Evolutionary conservation across 2,888 invertebrate species (phyloP).

Genomic region (Pristionchus arcanus): DNA sequence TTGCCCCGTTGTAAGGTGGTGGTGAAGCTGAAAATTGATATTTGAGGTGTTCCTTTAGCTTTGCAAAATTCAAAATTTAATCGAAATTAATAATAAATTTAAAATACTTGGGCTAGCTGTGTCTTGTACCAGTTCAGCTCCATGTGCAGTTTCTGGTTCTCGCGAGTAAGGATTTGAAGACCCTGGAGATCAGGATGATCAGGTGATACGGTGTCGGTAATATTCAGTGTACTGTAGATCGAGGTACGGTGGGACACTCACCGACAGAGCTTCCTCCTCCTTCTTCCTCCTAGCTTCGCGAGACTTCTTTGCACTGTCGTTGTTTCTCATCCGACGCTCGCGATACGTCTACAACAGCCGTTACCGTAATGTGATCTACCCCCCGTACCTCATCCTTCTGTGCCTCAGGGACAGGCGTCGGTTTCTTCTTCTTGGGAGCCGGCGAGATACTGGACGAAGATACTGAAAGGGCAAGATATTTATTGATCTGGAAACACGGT

Average conservation of each 20-base stretch:
- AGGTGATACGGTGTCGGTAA: neutral
- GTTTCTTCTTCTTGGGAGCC: conserved; percentile 61
- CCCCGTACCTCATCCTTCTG: conserved; percentile 73
- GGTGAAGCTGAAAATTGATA: neutral
- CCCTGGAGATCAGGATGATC: neutral
- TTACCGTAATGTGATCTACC: neutral
- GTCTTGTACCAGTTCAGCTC: neutral
- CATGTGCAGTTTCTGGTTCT: conserved; percentile 10
- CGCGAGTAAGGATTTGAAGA: neutral
- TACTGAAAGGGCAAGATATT: conserved; percentile 32
- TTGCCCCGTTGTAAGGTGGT: neutral
- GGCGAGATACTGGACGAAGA: conserved; percentile 56
- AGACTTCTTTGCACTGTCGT: conserved; percentile 80
- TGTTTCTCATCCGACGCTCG: conserved; percentile 80
- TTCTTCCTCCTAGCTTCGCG: conserved; percentile 79
- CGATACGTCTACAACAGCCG: conserved; percentile 69
- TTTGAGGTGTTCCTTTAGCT: too few relatives aligned
- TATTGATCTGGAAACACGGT: neutral
- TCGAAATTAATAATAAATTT: neutral
- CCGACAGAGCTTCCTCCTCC: conserved; percentile 75
- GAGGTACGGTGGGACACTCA: neutral
- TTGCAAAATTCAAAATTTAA: too few relatives aligned
- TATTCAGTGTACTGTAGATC: too few relatives aligned
- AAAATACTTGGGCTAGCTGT: neutral
- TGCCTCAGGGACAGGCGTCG: conserved; percentile 58